Evolutionary conservation across 2,113 vertebrate genomes (phyloP), one percentile per base, ranked within the genome.

Genomic region (Sakesphorus luctuosus): DNA sequence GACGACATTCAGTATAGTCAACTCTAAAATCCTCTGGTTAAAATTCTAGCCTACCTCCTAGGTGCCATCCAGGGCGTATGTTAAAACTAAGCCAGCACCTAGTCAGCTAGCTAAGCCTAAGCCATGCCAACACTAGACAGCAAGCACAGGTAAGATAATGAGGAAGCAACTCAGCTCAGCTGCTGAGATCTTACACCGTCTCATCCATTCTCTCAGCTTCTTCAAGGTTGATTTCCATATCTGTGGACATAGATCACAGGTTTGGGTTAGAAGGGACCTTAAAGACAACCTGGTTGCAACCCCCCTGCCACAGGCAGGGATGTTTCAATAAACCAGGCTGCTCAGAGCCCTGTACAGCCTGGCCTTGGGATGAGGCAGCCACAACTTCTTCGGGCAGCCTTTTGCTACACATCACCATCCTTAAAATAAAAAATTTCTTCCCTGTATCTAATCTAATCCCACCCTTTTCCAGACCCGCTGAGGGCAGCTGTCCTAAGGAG

Each of bases 211-310:
- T 18, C 14, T 53, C 46, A 66, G 31, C 14, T 52, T 61, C 83
- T 52, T 33, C 29, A 33, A 53, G 10, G 17, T 5, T n/a, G 14
- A 28, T 23, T 68, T 28, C 36, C 0, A 1, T 10, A 33, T 35
- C 47, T 21, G 0, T 2, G 5, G n/a, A 6, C 11, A 24, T 0
- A 20, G 40, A 62, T 49, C 8, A 21, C 7, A 75, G 26, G 46
- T n/a, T 7, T 55, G 18, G 5, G 13, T 5, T 56, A 23, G 7
- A 81, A 75, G 13, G 4, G 2, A 68, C 40, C 18, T 43, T 20
- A 44, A 56, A n/a, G 26, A 68, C 13, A 13, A 56, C 12, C 18
- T 36, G 36, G 23, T 25, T 68, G 18, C 13, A 86, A 43, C 9
- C 5, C 13, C 31, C 18, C 25, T 44, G 9, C 23, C 21, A 61